Evolutionary conservation across 2,797 vertebrate species (phyloP), one percentile per base, ranked within the genome.

Genomic region (Merluccius polli): DNA sequence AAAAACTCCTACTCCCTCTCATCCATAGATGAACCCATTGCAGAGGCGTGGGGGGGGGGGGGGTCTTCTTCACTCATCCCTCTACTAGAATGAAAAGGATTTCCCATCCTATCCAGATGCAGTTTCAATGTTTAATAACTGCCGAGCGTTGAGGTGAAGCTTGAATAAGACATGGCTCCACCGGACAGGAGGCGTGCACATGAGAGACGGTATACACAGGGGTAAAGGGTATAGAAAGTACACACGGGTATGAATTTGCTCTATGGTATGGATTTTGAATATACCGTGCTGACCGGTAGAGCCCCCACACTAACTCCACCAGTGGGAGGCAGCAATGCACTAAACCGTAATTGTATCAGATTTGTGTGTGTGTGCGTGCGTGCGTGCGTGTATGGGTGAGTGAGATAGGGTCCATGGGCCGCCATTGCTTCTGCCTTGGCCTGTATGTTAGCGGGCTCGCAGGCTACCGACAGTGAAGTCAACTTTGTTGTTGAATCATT

Each of bases 151-250:
- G 3, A 18, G 44, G 44, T 1, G 44, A 6, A 18, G 44, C 16
- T 48, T 48, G 44, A 48, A 21, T 21, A 18, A 5, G 44, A 48
- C 44, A 21, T 4, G 44, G 44, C 44, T 48, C 44, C 4, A 48
- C 12, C n/a, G n/a, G n/a, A n/a, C n/a, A n/a, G n/a, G n/a, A n/a
- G n/a, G n/a, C n/a, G n/a, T n/a, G n/a, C n/a, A n/a, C n/a, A n/a
- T n/a, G n/a, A n/a, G n/a, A n/a, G n/a, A n/a, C n/a, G n/a, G n/a
- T n/a, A n/a, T n/a, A n/a, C n/a, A n/a, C n/a, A n/a, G n/a, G n/a
- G n/a, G n/a, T 31, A 69, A 69, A 69, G 27, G 12, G 67, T 69
- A 31, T 29, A 68, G 65, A 68, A 68, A 69, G 67, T 30, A 69
- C 67, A 69, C 29, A 12, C n/a, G n/a, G 29, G 29, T 69, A 11